These are phyloP conservation scores for Microtus richardsoni DNA, from an alignment of 2,113 vertebrate species.

Conservation along the genomic window DNA sequence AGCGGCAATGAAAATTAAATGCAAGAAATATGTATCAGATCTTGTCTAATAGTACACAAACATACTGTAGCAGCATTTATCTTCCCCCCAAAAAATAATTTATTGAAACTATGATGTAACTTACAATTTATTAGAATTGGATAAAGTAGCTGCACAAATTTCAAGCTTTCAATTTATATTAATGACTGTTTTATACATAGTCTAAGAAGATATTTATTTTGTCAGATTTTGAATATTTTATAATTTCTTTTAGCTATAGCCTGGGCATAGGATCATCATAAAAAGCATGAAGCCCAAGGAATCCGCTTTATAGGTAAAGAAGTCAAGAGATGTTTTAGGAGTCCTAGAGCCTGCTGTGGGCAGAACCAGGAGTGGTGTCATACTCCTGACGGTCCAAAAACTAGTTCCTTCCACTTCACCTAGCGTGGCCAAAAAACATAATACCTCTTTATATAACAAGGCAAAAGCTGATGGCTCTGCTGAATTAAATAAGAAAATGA, in stretches of 20 bases:
- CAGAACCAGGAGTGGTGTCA: neutral
- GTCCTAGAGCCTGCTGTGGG: neutral
- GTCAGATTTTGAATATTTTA: neutral
- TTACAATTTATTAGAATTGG: conserved; percentile 31
- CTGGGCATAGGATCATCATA: neutral
- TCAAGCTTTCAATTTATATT: conserved; percentile 18
- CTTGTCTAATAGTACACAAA: conserved; percentile 9
- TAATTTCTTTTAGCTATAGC: conserved; percentile 16
- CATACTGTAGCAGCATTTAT: conserved; percentile 24
- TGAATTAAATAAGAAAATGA: neutral
- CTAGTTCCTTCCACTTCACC: neutral
- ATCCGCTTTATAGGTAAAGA: neutral
- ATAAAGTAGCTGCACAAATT: conserved; percentile 7
- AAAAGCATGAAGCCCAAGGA: neutral
- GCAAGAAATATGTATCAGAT: neutral
- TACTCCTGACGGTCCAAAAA: neutral
- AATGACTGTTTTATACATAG: conserved; percentile 30
- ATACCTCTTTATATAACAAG: neutral
- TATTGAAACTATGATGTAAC: conserved; percentile 5
- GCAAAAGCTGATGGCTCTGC: neutral
- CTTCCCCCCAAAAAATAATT: neutral
- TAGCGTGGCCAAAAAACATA: neutral
- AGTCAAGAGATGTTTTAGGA: neutral
- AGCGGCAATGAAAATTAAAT: neutral
- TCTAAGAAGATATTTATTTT: conserved; percentile 2